These are phyloP conservation scores for Lagorchestes hirsutus DNA, from an alignment of 2,797 vertebrate species.

Conservation along the genomic window DNA sequence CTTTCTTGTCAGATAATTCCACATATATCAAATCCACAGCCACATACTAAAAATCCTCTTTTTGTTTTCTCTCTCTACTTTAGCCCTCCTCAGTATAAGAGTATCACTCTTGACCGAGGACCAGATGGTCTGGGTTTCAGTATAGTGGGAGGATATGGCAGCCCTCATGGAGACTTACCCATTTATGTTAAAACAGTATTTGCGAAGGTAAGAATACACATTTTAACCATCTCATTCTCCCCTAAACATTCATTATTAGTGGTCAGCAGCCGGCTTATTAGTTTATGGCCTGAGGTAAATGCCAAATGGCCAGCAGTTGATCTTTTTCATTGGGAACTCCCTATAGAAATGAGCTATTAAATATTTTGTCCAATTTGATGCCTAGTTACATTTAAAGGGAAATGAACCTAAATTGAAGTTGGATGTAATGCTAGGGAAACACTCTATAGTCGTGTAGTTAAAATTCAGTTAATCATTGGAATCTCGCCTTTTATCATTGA, in stretches of 20 bases:
- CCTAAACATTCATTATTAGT: conserved; percentile 24
- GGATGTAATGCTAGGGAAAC: background rate
- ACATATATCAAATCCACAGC: background rate
- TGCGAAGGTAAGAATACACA: conserved; percentile 89
- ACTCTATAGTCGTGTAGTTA: conserved; percentile 36
- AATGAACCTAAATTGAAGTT: conserved; percentile 57
- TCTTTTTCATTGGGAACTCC: conserved; percentile 70
- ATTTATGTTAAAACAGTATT: conserved; percentile 99
- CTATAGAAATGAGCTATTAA: conserved; percentile 60
- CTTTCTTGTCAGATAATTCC: background rate
- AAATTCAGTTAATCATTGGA: conserved; percentile 17
- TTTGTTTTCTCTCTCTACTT: conserved; percentile 27
- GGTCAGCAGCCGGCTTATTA: conserved; percentile 73
- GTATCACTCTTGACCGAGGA: conserved; percentile 94
- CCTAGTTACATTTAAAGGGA: conserved; percentile 63
- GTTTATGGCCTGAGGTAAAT: conserved; percentile 67
- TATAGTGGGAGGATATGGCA: conserved; percentile 97
- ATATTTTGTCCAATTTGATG: conserved; percentile 68
- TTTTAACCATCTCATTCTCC: conserved; percentile 47
- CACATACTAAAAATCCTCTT: background rate
- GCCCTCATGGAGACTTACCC: conserved; percentile 97
- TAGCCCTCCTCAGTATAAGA: conserved; percentile 97
- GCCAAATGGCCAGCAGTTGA: conserved; percentile 61
- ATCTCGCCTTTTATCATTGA: conserved; percentile 37
- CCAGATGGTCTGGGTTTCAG: conserved; percentile 98